phyloP scores from a whole-genome alignment of 2,888 invertebrate species.

The Tiphia femorata region DNA sequence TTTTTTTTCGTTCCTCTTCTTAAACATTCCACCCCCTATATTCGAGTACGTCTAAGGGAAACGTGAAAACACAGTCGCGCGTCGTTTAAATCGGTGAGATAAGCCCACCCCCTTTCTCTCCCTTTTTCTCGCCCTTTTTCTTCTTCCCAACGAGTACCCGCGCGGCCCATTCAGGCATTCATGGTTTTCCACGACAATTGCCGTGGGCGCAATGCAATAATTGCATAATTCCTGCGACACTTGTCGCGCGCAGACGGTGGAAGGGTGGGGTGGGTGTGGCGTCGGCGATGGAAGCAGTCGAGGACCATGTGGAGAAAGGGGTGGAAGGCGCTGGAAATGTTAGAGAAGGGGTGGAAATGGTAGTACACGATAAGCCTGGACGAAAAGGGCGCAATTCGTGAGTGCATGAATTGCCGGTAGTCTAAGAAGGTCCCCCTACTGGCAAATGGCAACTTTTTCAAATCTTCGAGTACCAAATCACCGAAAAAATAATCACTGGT shows the following conservation, averaged over 20 bases:
- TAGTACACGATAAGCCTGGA: too few species aligned
- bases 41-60: too few species aligned
- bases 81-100: conserved; percentile 33
- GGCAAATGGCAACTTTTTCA: too few species aligned
- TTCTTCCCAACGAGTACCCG: conserved; percentile 33
- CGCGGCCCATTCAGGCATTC: conserved; percentile 41
- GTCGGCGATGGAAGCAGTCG: not conserved
- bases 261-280: not conserved
- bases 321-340: conserved; percentile 14
- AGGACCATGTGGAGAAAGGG: not conserved
- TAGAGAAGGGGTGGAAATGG: conserved; percentile 24
- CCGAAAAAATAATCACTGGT: too few species aligned
- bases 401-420: too few species aligned
- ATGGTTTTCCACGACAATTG: conserved; percentile 48
- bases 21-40: too few species aligned
- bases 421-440: too few species aligned
- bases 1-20: too few species aligned
- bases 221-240: conserved; percentile 60
- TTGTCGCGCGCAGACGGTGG: conserved; percentile 46
- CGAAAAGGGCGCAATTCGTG: too few species aligned
- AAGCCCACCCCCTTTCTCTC: conserved; percentile 24
- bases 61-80: too few species aligned
- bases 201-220: conserved; percentile 65
- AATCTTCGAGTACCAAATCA: too few species aligned
- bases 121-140: conserved; percentile 9